Evolutionary conservation across 2,888 invertebrate genomes (phyloP), one percentile per base, ranked within the genome.

Genomic region (Phasia obesa): DNA sequence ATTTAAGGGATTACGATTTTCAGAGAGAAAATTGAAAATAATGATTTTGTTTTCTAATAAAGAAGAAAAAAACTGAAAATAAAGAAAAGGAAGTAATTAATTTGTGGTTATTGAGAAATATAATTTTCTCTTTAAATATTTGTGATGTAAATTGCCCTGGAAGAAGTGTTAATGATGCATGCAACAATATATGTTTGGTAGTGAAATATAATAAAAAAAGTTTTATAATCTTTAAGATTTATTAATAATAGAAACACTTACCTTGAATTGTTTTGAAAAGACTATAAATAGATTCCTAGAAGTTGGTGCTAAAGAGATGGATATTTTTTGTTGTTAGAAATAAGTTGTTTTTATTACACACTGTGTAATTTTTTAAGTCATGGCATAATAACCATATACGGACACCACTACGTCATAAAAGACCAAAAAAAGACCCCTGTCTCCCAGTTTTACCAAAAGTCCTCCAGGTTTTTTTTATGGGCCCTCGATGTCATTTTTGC

Each of bases 151-250:
- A 71, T 38, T 53, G 4, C 19, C 31, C 55, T 73, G 27, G 42
- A 35, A 53, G 27, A 23, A 62, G 69, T 60, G 51, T 73, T 79
- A 71, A 79, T 79, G 78, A 59, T 57, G 71, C 71, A 65, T 65
- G 70, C 62, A 78, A 59, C 65, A 59, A 65, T 71, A 59, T 51
- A 42, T 42, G 64, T 51, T 42, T 31, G 42, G 25, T 23, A 21
- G 1, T 2, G 11, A 23, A 35, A 19, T 23, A 11, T 23, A 38
- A 51, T 65, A 49, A 53, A 53, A 38, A 9, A 9, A 51, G 35
- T 38, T 21, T 23, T 64, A 5, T 31, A 31, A 31, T 31, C 21
- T 64, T 49, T 11, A 35, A 35, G 35, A 35, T 35, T 35, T 35
- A 11, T 27, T 27, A 27, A 11, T 35, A 35, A 35, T 35, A 35